Conservation (phyloP, 1,140 invertebrate genomes). For the Magallana angulata region DNA sequence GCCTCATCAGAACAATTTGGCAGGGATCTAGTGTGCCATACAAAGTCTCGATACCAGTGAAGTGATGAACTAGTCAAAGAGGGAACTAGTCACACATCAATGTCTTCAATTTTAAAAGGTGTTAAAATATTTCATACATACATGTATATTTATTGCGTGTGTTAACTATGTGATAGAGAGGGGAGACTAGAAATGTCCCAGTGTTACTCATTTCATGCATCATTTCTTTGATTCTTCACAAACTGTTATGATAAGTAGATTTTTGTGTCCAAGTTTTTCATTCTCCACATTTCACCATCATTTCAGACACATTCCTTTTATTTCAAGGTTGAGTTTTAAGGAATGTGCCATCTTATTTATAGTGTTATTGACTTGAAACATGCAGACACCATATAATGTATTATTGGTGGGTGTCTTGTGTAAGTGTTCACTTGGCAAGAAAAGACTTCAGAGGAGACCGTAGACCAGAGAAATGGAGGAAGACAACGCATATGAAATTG, state of each 20-base stretch:
- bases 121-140: too few species aligned
- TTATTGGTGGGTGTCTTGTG: background rate
- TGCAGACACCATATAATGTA: background rate
- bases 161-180: too few species aligned
- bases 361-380: background rate
- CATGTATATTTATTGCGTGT: too few species aligned
- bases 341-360: background rate
- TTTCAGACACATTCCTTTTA: background rate
- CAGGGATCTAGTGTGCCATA: background rate
- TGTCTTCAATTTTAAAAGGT: background rate
- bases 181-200: too few species aligned
- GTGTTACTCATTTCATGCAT: too few species aligned
- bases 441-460: background rate
- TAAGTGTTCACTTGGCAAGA: background rate
- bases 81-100: slow-evolving; percentile 2
- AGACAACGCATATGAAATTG: background rate
- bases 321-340: background rate
- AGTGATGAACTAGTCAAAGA: background rate
- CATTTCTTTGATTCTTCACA: too few species aligned
- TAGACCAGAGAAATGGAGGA: background rate
- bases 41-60: background rate
- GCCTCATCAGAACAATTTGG: too few species aligned
- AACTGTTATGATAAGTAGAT: too few species aligned
- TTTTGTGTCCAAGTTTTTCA: background rate
- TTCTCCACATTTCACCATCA: slow-evolving; percentile 3